phyloP scores from a whole-genome alignment of 2,113 vertebrate species.

The Ciconia boyciana region DNA sequence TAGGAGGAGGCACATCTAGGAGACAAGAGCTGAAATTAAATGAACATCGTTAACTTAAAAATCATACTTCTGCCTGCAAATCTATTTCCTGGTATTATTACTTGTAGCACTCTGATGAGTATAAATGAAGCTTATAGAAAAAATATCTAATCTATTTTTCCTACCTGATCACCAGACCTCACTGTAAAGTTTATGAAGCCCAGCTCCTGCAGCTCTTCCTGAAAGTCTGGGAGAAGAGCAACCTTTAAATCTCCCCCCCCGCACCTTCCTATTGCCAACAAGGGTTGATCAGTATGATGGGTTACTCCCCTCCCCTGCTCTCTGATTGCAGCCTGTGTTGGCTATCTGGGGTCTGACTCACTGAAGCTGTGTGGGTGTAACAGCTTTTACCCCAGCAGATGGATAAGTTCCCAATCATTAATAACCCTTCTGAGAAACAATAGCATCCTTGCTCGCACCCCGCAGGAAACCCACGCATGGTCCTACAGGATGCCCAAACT shows the following conservation, averaged over 20 bases:
- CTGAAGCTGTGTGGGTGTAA: slow-evolving; percentile 74
- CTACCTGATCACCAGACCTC: background rate
- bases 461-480: fast-evolving
- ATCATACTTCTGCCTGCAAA: slow-evolving; percentile 51
- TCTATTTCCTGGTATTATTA: slow-evolving; percentile 53
- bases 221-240: background rate
- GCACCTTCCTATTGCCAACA: background rate
- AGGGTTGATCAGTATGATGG: background rate
- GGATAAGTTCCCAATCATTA: slow-evolving; percentile 24
- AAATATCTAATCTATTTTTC: slow-evolving; percentile 36
- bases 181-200: background rate
- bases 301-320: background rate
- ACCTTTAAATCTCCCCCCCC: background rate
- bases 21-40: slow-evolving; percentile 65
- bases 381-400: slow-evolving; percentile 69
- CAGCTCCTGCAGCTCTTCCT: background rate
- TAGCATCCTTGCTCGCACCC: fast-evolving
- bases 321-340: slow-evolving; percentile 66
- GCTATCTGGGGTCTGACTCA: slow-evolving; percentile 58
- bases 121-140: slow-evolving; percentile 45
- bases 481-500: background rate
- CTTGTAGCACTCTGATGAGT: slow-evolving; percentile 42
- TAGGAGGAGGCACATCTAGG: slow-evolving; percentile 44
- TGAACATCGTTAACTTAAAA: slow-evolving; percentile 64
- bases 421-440: background rate